Percentiles rank a stretch among this genome's conserved stretches.
These are phyloP conservation scores for Toxostoma redivivum DNA, from an alignment of 2,113 vertebrate genomes.

Conservation along the genomic window DNA sequence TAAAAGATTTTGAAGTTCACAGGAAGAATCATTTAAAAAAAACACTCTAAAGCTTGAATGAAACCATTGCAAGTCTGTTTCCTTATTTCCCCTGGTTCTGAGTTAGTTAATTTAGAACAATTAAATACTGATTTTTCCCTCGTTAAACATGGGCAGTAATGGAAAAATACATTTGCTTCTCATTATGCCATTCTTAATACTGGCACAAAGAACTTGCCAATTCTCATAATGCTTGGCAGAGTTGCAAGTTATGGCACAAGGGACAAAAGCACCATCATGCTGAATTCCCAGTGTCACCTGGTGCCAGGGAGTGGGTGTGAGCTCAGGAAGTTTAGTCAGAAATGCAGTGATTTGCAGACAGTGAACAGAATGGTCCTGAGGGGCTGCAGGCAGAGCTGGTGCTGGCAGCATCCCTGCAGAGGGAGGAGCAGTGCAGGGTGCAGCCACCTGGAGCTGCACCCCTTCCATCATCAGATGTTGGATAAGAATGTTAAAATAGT, in stretches of 20 bases:
- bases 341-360: background rate
- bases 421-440: background rate
- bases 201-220: background rate
- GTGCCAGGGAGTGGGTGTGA: background rate
- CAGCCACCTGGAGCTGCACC: background rate
- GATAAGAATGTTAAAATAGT: background rate
- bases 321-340: background rate
- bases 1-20: background rate
- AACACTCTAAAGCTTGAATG: background rate
- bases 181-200: background rate
- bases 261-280: background rate
- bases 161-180: background rate
- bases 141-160: accelerated
- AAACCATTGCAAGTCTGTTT: background rate
- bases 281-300: background rate
- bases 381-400: background rate
- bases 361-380: background rate
- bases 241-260: background rate
- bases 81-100: background rate
- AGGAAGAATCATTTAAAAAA: background rate
- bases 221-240: background rate
- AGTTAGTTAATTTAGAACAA: background rate
- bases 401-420: background rate
- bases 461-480: background rate
- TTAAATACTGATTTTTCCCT: background rate